phyloP scores from a whole-genome alignment of 1,140 invertebrate genomes.

The Nylanderia fulva region DNA sequence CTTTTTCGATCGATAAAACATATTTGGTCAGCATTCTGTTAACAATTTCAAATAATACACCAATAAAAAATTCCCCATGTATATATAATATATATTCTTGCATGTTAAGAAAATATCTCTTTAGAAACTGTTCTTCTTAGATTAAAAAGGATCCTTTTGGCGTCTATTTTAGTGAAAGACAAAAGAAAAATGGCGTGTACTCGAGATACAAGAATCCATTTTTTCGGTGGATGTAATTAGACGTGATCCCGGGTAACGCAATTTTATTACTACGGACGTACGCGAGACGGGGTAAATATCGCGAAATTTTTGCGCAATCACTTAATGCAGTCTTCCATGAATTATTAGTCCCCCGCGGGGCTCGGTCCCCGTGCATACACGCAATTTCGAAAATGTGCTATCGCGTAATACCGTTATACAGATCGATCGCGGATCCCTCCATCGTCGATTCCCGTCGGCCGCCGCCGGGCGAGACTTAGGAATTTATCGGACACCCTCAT shows the following conservation, averaged over 20 bases:
- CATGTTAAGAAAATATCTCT: too few relatives aligned
- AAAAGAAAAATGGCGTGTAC: too few relatives aligned
- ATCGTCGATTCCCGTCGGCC: conserved; percentile 22
- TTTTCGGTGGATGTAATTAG: too few relatives aligned
- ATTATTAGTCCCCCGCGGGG: conserved; percentile 37
- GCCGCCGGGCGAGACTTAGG: conserved; percentile 26
- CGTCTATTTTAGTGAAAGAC: too few relatives aligned
- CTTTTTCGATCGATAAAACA: too few relatives aligned
- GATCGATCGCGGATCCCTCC: conserved; percentile 29
- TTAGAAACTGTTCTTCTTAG: too few relatives aligned
- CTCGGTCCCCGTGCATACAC: not conserved
- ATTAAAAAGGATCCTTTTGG: too few relatives aligned
- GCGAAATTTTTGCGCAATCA: conserved; percentile 42
- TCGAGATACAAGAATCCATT: too few relatives aligned
- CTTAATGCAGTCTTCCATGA: conserved; percentile 33
- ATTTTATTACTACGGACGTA: not conserved
- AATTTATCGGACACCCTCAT: conserved; percentile 38
- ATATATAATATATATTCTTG: too few relatives aligned
- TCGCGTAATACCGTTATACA: conserved; percentile 16
- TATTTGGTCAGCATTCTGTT: too few relatives aligned
- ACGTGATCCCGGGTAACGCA: not conserved
- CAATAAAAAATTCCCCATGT: too few relatives aligned
- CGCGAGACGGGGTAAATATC: conserved; percentile 33
- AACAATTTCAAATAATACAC: too few relatives aligned
- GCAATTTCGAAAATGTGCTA: conserved; percentile 50